These are phyloP conservation scores for Nezara viridula DNA, from an alignment of 2,888 invertebrate genomes.

Conservation along the genomic window DNA sequence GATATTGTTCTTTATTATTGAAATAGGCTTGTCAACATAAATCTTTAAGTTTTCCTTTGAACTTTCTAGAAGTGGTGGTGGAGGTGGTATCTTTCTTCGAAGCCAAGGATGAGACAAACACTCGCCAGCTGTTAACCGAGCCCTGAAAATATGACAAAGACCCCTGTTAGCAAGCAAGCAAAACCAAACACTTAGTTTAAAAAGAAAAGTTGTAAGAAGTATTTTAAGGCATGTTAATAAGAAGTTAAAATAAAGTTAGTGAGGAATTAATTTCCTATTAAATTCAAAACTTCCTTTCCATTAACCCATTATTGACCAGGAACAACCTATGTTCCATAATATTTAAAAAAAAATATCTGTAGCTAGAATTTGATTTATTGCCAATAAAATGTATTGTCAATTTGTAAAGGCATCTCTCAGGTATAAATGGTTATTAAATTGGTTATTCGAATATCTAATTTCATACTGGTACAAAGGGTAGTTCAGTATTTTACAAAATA, in stretches of 20 bases:
- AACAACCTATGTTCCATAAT: too few species aligned
- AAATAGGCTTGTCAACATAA: slow-evolving; percentile 63
- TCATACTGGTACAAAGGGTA: too few species aligned
- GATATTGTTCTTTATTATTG: neutral
- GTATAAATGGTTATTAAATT: too few species aligned
- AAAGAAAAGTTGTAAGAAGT: slow-evolving; percentile 20
- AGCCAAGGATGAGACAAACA: slow-evolving; percentile 93
- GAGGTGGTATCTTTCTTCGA: slow-evolving; percentile 71
- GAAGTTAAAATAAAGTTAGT: slow-evolving; percentile 34
- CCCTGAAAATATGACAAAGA: slow-evolving; percentile 73
- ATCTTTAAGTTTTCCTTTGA: slow-evolving; percentile 65
- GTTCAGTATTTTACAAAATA: too few species aligned
- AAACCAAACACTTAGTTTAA: slow-evolving; percentile 56
- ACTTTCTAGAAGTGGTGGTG: slow-evolving; percentile 66
- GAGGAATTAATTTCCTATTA: neutral
- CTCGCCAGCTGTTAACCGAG: slow-evolving; percentile 83
- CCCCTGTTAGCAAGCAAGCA: slow-evolving; percentile 58
- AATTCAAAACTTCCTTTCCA: neutral
- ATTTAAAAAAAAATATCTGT: too few species aligned
- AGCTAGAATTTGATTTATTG: too few species aligned
- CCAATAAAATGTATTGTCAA: too few species aligned
- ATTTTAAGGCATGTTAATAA: slow-evolving; percentile 47
- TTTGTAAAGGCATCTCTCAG: too few species aligned
- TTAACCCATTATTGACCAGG: too few species aligned
- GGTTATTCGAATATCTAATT: too few species aligned